These are phyloP conservation scores for Heliangelus exortis DNA, from an alignment of 2,797 vertebrate species.

Conservation along the genomic window DNA sequence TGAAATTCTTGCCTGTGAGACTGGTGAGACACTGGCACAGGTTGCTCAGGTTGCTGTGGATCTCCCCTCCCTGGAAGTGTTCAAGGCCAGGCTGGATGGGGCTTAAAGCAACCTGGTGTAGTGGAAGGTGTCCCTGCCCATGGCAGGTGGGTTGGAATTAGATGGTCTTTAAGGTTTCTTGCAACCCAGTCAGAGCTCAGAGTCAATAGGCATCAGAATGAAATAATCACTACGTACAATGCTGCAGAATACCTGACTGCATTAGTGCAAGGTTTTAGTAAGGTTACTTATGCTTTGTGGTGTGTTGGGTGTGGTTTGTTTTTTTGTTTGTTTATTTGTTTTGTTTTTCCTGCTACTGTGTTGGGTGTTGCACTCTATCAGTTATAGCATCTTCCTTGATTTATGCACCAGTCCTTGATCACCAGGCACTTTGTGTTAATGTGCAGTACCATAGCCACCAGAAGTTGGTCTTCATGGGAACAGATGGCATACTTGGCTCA, in stretches of 20 bases:
- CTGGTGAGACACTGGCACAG: too few species aligned
- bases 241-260: not conserved
- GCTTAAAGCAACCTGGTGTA: too few species aligned
- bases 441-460: not conserved
- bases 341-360: fast-evolving
- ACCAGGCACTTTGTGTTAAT: not conserved
- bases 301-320: not conserved
- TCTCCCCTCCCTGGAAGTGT: too few species aligned
- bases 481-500: conserved; percentile 51
- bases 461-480: conserved; percentile 19
- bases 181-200: not conserved
- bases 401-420: fast-evolving
- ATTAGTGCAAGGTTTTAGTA: not conserved
- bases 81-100: too few species aligned
- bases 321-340: too few species aligned
- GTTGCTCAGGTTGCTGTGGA: too few species aligned
- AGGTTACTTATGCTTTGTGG: not conserved
- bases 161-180: too few species aligned
- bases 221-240: not conserved
- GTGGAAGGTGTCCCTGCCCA: too few species aligned
- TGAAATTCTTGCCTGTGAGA: too few species aligned
- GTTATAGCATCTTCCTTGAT: not conserved
- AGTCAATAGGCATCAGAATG: not conserved
- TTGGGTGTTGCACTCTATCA: not conserved
- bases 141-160: too few species aligned